Conservation (phyloP, 2,113 vertebrate species). For the Gavia stellata region DNA sequence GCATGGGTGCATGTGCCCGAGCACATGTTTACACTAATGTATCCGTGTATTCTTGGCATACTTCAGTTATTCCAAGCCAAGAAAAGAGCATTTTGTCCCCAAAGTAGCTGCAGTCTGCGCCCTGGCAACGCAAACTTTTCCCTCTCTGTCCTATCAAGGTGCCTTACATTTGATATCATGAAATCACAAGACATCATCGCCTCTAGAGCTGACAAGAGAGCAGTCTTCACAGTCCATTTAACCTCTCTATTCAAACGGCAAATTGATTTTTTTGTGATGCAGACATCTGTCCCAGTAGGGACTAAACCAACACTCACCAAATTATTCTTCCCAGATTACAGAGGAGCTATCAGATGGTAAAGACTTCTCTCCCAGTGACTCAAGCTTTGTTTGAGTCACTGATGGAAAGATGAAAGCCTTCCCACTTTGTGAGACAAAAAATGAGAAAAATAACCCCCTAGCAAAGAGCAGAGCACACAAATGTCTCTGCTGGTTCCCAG, state of each 20-base stretch:
- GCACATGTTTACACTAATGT: not conserved
- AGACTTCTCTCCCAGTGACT: conserved; percentile 12
- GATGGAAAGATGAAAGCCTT: conserved; percentile 9
- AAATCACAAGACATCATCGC: conserved; percentile 11
- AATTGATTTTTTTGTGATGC: conserved; percentile 24
- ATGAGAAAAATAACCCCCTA: not conserved
- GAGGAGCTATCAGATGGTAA: not conserved
- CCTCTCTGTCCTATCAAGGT: not conserved
- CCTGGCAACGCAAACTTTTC: not conserved
- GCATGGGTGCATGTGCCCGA: rapidly evolving
- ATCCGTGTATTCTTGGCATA: not conserved
- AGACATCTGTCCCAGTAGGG: conserved; percentile 35
- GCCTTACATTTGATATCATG: conserved; percentile 4
- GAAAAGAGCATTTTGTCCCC: not conserved
- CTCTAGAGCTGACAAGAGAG: conserved; percentile 24
- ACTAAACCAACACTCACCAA: conserved; percentile 45
- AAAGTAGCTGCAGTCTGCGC: not conserved
- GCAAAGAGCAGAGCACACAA: not conserved
- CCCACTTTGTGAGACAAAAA: not conserved
- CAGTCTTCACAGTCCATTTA: conserved; percentile 53
- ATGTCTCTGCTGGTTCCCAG: not conserved
- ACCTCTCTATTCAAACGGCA: conserved; percentile 27
- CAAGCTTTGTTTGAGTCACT: conserved; percentile 14
- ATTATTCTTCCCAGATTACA: conserved; percentile 39
- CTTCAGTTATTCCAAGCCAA: not conserved